A percentile compares a stretch with the other conserved stretches of the same genome.
Evolutionary conservation across 64 coral and sea anemone genomes (phyloP).

Genomic region (Porites australiensis): DNA sequence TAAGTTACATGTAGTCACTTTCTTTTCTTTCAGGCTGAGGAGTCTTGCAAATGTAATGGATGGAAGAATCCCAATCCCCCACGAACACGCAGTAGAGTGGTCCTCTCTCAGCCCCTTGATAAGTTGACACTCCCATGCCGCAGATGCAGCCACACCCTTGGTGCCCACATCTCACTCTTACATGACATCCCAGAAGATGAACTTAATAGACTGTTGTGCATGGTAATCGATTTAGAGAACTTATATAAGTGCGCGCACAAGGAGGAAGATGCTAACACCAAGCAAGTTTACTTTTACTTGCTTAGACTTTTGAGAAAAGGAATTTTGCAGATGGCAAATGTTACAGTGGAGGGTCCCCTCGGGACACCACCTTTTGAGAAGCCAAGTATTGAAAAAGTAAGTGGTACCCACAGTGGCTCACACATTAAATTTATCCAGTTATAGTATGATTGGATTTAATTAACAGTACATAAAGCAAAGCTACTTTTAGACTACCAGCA

Average conservation of each 20-base stretch:
- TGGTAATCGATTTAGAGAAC: conserved; percentile 98
- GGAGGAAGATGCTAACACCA: conserved; percentile 98
- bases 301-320: conserved; percentile 97
- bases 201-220: conserved; percentile 89
- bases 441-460: too few species aligned
- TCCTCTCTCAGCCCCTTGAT: conserved; percentile 81
- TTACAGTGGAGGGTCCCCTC: conserved; percentile 73
- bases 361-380: conserved; percentile 93
- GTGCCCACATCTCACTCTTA: conserved; percentile 86
- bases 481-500: not conserved
- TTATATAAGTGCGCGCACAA: conserved; percentile 95
- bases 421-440: not conserved
- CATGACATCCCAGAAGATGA: conserved; percentile 95
- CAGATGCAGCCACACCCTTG: conserved; percentile 93
- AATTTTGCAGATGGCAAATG: conserved; percentile 84
- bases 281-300: conserved; percentile 94
- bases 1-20: not conserved
- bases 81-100: conserved; percentile 69
- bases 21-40: conserved; percentile 73
- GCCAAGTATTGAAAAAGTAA: conserved; percentile 92
- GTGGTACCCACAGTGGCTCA: not conserved
- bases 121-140: conserved; percentile 86
- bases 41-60: conserved; percentile 97
- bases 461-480: not conserved
- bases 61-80: conserved; percentile 95